Evolutionary conservation across 2,888 invertebrate species (phyloP), one percentile per base, ranked within the genome.

Genomic region (Quadroppia sp.): DNA sequence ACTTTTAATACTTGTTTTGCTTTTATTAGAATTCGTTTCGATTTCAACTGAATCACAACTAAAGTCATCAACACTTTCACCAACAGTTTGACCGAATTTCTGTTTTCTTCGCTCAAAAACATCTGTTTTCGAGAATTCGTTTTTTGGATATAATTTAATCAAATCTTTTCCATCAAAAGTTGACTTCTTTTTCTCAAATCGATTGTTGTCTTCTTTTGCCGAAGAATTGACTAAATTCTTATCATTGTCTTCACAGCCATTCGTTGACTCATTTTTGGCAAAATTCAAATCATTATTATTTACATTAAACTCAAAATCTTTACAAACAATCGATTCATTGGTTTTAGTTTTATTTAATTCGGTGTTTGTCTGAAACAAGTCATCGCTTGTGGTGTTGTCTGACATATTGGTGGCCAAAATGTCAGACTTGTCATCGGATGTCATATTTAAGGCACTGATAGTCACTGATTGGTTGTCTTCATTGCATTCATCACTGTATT

Each of bases 321-420:
- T 4, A 36, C 36, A 36, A 36, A 36, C 56, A 17, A 56, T 56
- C 1, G 23, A 64, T 32, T 64, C 61, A 64, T 9, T 36, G 20
- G n/a, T 64, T n/a, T 25, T 1, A n/a, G n/a, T n/a, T 67, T 69
- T 9, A 28, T 42, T 69, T 28, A 45, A 69, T 9, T 45, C 69
- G n/a, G 42, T 17, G 40, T 25, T 40, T 15, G n/a, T 11, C 1
- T 42, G 25, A 25, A 69, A 13, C 17, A 25, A 36, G 61, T 36
- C 25, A 23, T 69, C 45, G 25, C 11, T 45, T 2, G 69, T 69
- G 0, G 20, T 23, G 20, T 69, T 69, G 20, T 40, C 20, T 17
- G 69, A 69, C 17, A 15, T 2, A 61, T 28, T 28, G 2, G 17
- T 30, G 11, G 40, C 13, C 9, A 30, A 23, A n/a, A n/a, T n/a